Percentiles rank a stretch among this genome's conserved stretches.
phyloP scores from a whole-genome alignment of 2,888 invertebrate genomes.

The Drosophila demipolita region DNA sequence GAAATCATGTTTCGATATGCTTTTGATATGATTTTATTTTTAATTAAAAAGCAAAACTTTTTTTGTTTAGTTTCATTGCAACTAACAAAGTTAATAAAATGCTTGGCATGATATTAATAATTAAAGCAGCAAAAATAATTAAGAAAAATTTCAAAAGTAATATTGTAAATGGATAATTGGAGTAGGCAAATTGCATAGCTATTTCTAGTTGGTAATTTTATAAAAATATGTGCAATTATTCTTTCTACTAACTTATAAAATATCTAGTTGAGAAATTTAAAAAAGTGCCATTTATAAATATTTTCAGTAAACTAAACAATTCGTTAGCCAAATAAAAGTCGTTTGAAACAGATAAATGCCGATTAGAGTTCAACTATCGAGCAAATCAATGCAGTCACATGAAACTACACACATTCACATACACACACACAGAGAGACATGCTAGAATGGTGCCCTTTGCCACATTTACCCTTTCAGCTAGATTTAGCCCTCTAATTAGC shows the following conservation, averaged over 20 bases:
- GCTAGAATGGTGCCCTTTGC: neutral
- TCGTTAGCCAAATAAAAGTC: constrained; percentile 3
- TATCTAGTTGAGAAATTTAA: neutral
- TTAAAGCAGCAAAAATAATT: constrained; percentile 19
- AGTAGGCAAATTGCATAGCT: neutral
- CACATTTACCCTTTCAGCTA: neutral
- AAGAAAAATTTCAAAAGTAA: neutral
- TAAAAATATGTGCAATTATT: neutral
- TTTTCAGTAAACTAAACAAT: neutral
- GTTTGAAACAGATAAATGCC: constrained; percentile 4
- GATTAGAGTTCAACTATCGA: constrained; percentile 31
- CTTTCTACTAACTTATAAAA: neutral
- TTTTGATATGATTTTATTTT: neutral
- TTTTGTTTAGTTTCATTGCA: neutral
- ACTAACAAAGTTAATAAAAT: constrained; percentile 32
- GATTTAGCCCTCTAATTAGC: constrained; percentile 55
- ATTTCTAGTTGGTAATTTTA: neutral
- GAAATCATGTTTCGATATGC: neutral
- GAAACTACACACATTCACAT: constrained; percentile 3
- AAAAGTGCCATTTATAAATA: neutral
- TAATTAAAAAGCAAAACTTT: neutral
- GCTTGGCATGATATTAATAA: constrained; percentile 28
- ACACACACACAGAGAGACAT: neutral
- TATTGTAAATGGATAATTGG: neutral
- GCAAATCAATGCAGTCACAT: constrained; percentile 26